Base-by-base conservation (phyloP, 2,797 vertebrate species). In the Rhadinocentrus ornatus region DNA sequence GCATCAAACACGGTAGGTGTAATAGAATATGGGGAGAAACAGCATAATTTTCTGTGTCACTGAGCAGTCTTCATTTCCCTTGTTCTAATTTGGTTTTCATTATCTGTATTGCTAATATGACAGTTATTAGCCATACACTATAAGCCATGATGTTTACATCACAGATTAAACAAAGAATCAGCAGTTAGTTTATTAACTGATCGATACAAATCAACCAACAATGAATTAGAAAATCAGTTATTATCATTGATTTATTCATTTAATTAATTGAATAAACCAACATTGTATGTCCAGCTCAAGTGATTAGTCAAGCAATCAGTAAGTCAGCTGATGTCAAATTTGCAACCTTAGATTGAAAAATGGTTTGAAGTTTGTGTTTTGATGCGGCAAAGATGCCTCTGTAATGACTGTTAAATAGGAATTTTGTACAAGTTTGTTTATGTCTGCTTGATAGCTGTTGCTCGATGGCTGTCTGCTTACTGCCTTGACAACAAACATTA, bases 11-110 rank as follows among this genome's bases (percentile, higher is more conserved):
- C 0, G 31, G 1, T 35, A 31, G 3, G 32, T 13, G 31, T 18
- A 24, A 61, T 27, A 15, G 27, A 54, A 58, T 61, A 13, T 54
- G 12, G 31, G 13, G 20, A 69, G 53, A 35, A 57, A 44, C 27
- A 50, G 22, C n/a, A 27, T 9, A 1, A 46, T 35, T 54, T 68
- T 46, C 26, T 41, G 35, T 29, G 63, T 37, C 31, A 55, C 55
- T 44, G 54, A 71, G 8, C 37, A 34, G 18, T 44, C 16, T 69
- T 59, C 34, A 59, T 72, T 65, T 56, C 50, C 34, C 46, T 41
- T 58, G 3, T 35, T 75, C 12, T 24, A 18, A 50, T 78, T 27
- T 55, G 46, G 16, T 22, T 78, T 67, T 56, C 18, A 52, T 57
- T 54, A n/a, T 65, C 69, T 65, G 32, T 31, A 31, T 50, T 10